Percentiles rank a stretch among this genome's conserved stretches.
These are phyloP conservation scores for Bombus polaris DNA, from an alignment of 1,140 invertebrate genomes.

Conservation along the genomic window DNA sequence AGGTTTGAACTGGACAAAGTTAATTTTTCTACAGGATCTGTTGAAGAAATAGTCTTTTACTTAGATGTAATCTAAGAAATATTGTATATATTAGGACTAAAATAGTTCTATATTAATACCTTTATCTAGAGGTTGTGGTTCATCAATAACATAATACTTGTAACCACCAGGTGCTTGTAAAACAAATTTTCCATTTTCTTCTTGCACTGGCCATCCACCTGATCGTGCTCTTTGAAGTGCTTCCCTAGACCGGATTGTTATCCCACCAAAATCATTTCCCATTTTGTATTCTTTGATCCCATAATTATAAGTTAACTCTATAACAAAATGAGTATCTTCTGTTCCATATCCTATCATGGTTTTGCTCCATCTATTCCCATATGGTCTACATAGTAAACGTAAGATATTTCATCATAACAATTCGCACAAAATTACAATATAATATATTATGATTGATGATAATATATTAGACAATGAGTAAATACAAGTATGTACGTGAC, in stretches of 20 bases:
- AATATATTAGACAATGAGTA: not conserved
- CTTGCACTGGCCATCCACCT: constrained; percentile 86
- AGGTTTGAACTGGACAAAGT: constrained; percentile 91
- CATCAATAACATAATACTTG: constrained; percentile 91
- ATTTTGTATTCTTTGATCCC: constrained; percentile 92
- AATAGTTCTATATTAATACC: constrained; percentile 77
- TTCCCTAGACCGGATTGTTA: constrained; percentile 92
- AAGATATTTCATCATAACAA: not conserved
- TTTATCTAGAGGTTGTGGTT: constrained; percentile 85
- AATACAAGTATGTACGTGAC: not conserved
- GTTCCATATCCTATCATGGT: constrained; percentile 99
- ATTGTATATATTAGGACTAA: constrained; percentile 10
- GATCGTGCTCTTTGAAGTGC: constrained; percentile 88
- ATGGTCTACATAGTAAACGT: constrained; percentile 86
- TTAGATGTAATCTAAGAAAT: constrained; percentile 12
- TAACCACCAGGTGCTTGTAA: constrained; percentile 95
- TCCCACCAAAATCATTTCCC: constrained; percentile 95
- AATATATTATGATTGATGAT: not conserved
- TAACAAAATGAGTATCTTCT: constrained; percentile 97
- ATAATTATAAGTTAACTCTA: constrained; percentile 99
- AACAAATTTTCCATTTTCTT: constrained; percentile 84
- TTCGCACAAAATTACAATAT: not conserved
- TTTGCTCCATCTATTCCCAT: constrained; percentile 99
- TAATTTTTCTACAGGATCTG: constrained; percentile 93
- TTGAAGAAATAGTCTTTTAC: constrained; percentile 9